Evolutionary conservation across 1,140 invertebrate genomes (phyloP), one percentile per base, ranked within the genome.

Genomic region (Leptinotarsa defecta): DNA sequence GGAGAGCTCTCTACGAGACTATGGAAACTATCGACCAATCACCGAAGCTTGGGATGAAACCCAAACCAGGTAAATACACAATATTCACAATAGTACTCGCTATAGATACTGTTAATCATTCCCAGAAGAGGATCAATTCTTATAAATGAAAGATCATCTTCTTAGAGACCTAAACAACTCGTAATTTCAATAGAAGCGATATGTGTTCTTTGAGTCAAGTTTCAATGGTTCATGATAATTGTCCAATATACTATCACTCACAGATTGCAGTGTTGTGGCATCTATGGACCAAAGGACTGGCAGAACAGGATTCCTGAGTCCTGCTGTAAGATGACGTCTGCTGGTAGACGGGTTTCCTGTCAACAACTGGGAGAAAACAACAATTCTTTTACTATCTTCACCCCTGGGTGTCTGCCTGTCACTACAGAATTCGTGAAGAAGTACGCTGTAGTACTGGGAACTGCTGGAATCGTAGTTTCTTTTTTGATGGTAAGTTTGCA

Each of bases 1-100:
- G 94, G 86, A 89, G 52, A 91, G 90, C 62, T 90, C 94, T 3
- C 90, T 96, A 80, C 89, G 89, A 4, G 87, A 90, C 49, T 95
- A 96, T 83, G 90, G 91, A 52, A 88, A 88, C 13, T 89, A 89
- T 15, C 86, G 88, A 63, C 87, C 90, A 48, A 90, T 94, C 49
- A 94, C 91, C 13, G 87, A 90, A 52, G 93, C 94, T 1, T 97
- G 95, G 95, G 94, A 95, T 80, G 89, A 91, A 72, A 94, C 93
- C 1, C 94, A 96, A 82, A 89, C 90, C 13, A 72, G 70, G 61
- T 74, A 69, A 74, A 48, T 17, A 64, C 19, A 22, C 63, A 24
- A 22, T 24, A 34, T 34, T 8, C 1, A 34, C 27, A 64, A 22
- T 43, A 43, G 34, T 43, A 43, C 34, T 34, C 34, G 2, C 8